phyloP scores from a whole-genome alignment of 2,888 invertebrate genomes.

The Sussaba pulchella region DNA sequence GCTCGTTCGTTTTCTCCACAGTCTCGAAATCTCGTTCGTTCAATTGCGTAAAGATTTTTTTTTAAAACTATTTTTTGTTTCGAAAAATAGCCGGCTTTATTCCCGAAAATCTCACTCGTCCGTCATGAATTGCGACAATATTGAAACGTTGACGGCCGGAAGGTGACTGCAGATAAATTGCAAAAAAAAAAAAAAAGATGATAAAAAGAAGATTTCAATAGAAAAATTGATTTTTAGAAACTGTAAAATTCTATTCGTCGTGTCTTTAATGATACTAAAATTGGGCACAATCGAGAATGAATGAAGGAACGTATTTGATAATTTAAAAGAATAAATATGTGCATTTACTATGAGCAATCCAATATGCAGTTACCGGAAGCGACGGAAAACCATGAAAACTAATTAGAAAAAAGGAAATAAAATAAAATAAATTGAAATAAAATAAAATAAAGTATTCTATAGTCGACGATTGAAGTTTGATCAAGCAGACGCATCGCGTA shows the following conservation, averaged over 20 bases:
- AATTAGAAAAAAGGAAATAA: neutral
- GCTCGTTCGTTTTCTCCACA: neutral
- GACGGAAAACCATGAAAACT: too few species aligned
- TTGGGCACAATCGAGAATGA: too few species aligned
- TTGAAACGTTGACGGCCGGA: neutral
- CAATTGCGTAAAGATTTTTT: neutral
- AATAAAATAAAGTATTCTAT: too few species aligned
- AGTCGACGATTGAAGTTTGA: neutral
- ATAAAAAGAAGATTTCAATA: too few species aligned
- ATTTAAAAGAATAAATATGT: too few species aligned
- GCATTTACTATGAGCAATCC: too few species aligned
- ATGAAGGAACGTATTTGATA: too few species aligned
- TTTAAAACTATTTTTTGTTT: too few species aligned
- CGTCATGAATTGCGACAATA: neutral
- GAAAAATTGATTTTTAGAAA: too few species aligned
- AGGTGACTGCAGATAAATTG: neutral
- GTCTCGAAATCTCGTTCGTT: neutral
- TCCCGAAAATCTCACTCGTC: neutral
- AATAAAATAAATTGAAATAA: neutral
- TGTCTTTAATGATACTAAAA: too few species aligned
- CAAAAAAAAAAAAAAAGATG: neutral
- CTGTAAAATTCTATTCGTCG: too few species aligned
- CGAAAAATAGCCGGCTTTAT: neutral
- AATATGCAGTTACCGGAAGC: too few species aligned
- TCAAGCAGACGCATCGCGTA: conserved; percentile 20